Percentiles rank a stretch among this genome's conserved stretches.
These are phyloP conservation scores for Rhinoptilus africanus DNA, from an alignment of 2,113 vertebrate genomes.

Conservation along the genomic window DNA sequence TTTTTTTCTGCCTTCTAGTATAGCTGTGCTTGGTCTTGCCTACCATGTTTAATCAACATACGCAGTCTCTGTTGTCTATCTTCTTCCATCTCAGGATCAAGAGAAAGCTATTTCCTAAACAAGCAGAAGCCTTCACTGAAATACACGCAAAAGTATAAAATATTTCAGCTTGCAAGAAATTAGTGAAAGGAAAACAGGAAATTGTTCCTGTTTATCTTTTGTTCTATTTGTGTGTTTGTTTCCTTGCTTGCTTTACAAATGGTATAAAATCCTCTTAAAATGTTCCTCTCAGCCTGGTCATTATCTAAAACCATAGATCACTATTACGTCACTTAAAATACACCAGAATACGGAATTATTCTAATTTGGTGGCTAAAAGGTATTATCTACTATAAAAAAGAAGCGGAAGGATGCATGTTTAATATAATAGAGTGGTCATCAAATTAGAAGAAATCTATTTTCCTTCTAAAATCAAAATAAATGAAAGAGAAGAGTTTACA, in stretches of 20 bases:
- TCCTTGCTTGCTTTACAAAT: neutral
- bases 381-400: neutral
- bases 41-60: neutral
- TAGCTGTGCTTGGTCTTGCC: neutral
- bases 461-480: neutral
- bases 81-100: neutral
- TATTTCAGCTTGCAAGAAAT: neutral
- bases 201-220: neutral
- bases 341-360: neutral
- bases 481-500: neutral
- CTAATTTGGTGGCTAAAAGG: neutral
- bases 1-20: neutral
- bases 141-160: neutral
- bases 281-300: constrained; percentile 1
- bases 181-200: constrained; percentile 9
- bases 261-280: constrained; percentile 23
- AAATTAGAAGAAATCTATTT: neutral
- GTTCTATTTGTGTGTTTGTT: constrained; percentile 22
- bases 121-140: neutral
- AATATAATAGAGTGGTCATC: neutral
- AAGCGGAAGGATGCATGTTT: neutral
- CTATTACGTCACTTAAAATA: constrained; percentile 1
- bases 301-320: constrained; percentile 26
- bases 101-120: neutral
- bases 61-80: neutral